A percentile compares a stretch with the other conserved stretches of the same genome.
Evolutionary conservation across 1,140 invertebrate genomes (phyloP).

Genomic region (Rhagoletis pomonella): DNA sequence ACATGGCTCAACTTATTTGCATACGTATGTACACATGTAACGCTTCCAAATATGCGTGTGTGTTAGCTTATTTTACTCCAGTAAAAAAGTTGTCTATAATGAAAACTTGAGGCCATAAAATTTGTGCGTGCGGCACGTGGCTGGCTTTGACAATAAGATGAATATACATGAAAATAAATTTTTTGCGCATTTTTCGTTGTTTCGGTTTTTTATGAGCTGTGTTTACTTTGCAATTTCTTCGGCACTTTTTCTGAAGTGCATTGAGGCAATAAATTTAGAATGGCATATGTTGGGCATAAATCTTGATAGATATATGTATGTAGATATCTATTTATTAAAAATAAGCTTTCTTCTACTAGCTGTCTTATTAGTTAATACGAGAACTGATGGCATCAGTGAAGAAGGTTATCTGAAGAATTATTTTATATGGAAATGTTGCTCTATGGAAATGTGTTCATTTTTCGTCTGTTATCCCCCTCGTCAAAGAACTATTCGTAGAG

Average conservation of each 20-base stretch:
- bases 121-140: neutral
- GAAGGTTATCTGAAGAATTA: no score
- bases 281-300: neutral
- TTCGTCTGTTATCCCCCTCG: no score
- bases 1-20: slow-evolving; percentile 17
- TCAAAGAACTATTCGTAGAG: no score
- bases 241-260: neutral
- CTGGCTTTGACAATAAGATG: neutral
- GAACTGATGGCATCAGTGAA: no score
- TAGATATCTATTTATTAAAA: neutral
- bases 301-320: neutral
- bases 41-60: neutral
- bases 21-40: neutral
- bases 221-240: neutral
- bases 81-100: neutral
- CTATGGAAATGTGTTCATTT: no score
- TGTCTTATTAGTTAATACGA: no score
- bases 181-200: neutral
- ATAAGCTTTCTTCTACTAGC: neutral
- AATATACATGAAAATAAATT: slow-evolving; percentile 9
- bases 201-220: neutral
- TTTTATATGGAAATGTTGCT: no score
- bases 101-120: neutral
- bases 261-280: neutral
- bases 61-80: neutral